Conservation (phyloP, 2,888 invertebrate genomes). For the Morinoia aosen region DNA sequence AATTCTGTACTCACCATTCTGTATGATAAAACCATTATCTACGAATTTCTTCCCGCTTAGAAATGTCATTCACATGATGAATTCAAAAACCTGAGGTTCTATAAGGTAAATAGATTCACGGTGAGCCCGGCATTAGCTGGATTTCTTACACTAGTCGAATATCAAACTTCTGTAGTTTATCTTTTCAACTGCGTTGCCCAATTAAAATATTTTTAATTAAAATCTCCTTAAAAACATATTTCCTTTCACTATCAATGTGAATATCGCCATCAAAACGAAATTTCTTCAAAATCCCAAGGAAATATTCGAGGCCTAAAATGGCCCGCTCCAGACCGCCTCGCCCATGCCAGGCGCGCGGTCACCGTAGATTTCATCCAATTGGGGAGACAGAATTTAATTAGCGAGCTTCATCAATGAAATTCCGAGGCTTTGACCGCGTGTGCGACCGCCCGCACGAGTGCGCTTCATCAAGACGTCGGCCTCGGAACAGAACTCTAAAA, state of each 20-base stretch:
- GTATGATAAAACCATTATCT: too few species aligned
- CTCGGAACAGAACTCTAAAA: neutral
- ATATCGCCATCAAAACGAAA: neutral
- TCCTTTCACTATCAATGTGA: neutral
- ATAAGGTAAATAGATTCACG: neutral
- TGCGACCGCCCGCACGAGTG: slow-evolving; percentile 14
- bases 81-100: neutral
- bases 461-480: slow-evolving; percentile 21
- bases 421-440: neutral
- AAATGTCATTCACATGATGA: neutral
- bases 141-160: neutral
- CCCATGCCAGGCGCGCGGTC: neutral
- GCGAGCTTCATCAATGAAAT: slow-evolving; percentile 27
- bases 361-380: slow-evolving; percentile 37
- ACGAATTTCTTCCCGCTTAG: too few species aligned
- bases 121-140: neutral
- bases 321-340: neutral
- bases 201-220: neutral
- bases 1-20: too few species aligned
- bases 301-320: neutral
- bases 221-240: neutral
- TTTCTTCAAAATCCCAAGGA: neutral
- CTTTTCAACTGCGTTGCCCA: neutral
- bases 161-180: neutral
- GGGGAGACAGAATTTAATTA: slow-evolving; percentile 22